Percentiles rank a stretch among this genome's conserved stretches.
Evolutionary conservation across 2,888 invertebrate species (phyloP).

Genomic region (Teinopalpus imperialis): DNA sequence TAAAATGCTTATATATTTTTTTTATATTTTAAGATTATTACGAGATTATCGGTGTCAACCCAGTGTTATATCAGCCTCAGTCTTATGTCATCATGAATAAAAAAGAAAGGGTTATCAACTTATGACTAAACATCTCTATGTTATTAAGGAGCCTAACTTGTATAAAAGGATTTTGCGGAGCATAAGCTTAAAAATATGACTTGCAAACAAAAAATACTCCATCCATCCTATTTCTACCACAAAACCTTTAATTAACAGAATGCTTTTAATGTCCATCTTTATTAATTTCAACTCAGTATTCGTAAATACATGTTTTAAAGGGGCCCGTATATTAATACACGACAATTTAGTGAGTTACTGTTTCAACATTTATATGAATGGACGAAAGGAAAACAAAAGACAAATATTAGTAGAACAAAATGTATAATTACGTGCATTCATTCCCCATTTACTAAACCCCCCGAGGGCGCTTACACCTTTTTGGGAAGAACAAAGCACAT

Average conservation of each 20-base stretch:
- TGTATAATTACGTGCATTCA: conserved; percentile 63
- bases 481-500: conserved; percentile 35
- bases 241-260: conserved; percentile 9
- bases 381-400: conserved; percentile 41
- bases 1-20: too few relatives aligned
- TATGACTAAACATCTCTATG: too few relatives aligned
- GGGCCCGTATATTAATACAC: conserved; percentile 7
- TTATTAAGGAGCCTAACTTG: too few relatives aligned
- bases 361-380: conserved; percentile 15
- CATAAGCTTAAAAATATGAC: too few relatives aligned
- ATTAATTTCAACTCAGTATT: background rate
- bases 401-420: conserved; percentile 59
- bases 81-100: too few relatives aligned
- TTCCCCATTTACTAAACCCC: conserved; percentile 56
- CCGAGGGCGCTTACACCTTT: conserved; percentile 31
- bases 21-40: too few relatives aligned
- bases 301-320: conserved; percentile 8
- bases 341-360: conserved; percentile 15
- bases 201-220: too few relatives aligned
- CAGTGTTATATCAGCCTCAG: too few relatives aligned
- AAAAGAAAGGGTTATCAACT: too few relatives aligned
- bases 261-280: conserved; percentile 1
- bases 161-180: too few relatives aligned
- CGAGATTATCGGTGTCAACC: too few relatives aligned
- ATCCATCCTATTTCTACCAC: background rate